phyloP scores from a whole-genome alignment of 2,797 vertebrate genomes.

The Chiloscyllium punctatum region DNA sequence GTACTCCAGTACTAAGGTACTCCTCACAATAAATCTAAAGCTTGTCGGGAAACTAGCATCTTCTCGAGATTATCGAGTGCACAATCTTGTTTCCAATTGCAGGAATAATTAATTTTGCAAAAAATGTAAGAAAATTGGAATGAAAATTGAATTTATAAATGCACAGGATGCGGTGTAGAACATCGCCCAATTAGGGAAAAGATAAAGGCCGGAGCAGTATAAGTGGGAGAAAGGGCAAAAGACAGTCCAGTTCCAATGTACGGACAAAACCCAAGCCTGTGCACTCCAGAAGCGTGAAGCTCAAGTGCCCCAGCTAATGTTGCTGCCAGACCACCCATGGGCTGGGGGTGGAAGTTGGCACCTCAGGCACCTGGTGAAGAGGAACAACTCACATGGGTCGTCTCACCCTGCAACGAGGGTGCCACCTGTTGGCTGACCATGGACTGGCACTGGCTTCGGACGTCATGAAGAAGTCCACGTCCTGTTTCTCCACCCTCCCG shows the following conservation, averaged over 20 bases:
- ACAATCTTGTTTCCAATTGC: neutral
- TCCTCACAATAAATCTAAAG: too few species aligned
- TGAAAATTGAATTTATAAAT: neutral
- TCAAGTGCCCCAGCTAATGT: neutral
- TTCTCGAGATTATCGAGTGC: neutral
- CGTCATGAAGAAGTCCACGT: constrained; percentile 3
- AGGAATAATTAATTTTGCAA: neutral
- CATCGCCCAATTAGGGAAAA: neutral
- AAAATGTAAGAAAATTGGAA: neutral
- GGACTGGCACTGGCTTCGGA: constrained; percentile 14
- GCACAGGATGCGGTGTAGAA: neutral
- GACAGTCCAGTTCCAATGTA: neutral
- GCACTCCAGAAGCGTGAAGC: neutral
- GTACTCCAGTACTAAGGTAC: too few species aligned
- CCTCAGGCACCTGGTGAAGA: neutral
- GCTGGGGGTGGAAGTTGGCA: neutral
- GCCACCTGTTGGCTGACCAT: constrained; percentile 34
- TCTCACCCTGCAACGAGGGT: constrained; percentile 36
- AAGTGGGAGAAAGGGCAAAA: neutral
- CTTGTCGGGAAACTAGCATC: neutral
- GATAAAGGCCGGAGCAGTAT: neutral
- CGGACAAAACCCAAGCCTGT: neutral
- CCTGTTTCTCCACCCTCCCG: neutral
- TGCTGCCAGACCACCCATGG: neutral
- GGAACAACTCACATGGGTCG: constrained; percentile 26